Base-by-base conservation (phyloP, 2,888 invertebrate genomes). In the Andrena flavipes region DNA sequence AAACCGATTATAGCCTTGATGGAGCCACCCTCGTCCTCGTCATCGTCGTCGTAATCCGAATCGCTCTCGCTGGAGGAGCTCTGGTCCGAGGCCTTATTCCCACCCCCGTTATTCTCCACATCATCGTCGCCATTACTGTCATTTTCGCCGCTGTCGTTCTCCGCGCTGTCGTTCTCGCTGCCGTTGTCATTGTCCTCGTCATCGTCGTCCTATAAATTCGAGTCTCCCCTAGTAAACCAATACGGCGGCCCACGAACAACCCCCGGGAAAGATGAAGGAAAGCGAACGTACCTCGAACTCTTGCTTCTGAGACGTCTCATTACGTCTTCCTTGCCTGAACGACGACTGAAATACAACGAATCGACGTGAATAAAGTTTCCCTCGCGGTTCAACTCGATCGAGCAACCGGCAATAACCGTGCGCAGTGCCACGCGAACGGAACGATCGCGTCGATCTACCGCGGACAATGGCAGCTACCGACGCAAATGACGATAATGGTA, bases 1-100 rank as follows among this genome's bases (percentile, higher is more conserved):
- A 94, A 84, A 16, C 92, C 92, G 33, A 91, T 68, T 5, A 94
- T 8, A 1, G 92, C 88, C 70, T 91, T 89, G n/a, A 94, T 73
- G 0, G 92, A 93, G 42, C 93, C 93, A 67, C 84, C 88, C 42
- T 76, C 85, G 7, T 87, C 90, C 0, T 89, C 89, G 7, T 89
- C 85, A 0, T 84, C 83, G 0, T 85, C 85, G 1, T 74, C 71
- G n/a, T 20, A 56, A 56, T 29, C 26, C 23, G 56, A 68, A 8
- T 62, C 71, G 10, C 33, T 71, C 8, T 80, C 56, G n/a, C 33
- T 54, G 16, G 76, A 69, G 1, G 26, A 7, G 33, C 48, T 64
- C 13, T 76, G 63, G 10, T 7, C 1, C 8, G 74, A 60, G 0
- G 42, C 63, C 13, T 8, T 13, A 0, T 87, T 82, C 0, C 74